Evolutionary conservation across 2,797 vertebrate species (phyloP).

Genomic region (Typhlichthys eigenmanni): DNA sequence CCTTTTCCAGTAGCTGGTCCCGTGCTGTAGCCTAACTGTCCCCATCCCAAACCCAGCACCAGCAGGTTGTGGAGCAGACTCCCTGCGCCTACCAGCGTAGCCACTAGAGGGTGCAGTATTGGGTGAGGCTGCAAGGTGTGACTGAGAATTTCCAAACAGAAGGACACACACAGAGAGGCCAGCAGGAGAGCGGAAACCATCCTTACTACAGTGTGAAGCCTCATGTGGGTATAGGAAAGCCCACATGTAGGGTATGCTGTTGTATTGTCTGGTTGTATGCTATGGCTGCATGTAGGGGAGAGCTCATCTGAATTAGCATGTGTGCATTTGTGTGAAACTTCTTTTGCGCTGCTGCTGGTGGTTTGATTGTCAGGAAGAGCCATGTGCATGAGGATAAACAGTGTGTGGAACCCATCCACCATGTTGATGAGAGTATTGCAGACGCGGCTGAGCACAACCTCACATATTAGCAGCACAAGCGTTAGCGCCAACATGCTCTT

Average conservation of each 20-base stretch:
- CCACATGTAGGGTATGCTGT: conserved; percentile 11
- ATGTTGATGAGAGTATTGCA: conserved; percentile 73
- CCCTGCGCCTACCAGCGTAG: conserved; percentile 45
- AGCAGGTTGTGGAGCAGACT: conserved; percentile 69
- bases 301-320: not conserved
- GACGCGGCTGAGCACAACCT: conserved; percentile 67
- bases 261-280: too few species aligned
- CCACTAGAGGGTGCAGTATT: conserved; percentile 63
- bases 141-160: conserved; percentile 69
- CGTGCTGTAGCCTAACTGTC: too few species aligned
- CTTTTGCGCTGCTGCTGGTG: not conserved
- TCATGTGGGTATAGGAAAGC: conserved; percentile 40
- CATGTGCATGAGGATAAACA: conserved; percentile 67
- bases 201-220: conserved; percentile 58
- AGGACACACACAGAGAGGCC: conserved; percentile 70
- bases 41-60: conserved; percentile 30
- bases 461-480: conserved; percentile 63
- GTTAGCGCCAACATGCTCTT: conserved; percentile 64
- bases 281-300: conserved; percentile 6
- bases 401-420: conserved; percentile 76
- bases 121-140: conserved; percentile 61
- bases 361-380: conserved; percentile 29
- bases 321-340: not conserved
- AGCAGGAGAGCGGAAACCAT: conserved; percentile 74
- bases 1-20: conserved; percentile 36